phyloP scores from a whole-genome alignment of 2,888 invertebrate genomes.

The Himalopsyche tibetana region DNA sequence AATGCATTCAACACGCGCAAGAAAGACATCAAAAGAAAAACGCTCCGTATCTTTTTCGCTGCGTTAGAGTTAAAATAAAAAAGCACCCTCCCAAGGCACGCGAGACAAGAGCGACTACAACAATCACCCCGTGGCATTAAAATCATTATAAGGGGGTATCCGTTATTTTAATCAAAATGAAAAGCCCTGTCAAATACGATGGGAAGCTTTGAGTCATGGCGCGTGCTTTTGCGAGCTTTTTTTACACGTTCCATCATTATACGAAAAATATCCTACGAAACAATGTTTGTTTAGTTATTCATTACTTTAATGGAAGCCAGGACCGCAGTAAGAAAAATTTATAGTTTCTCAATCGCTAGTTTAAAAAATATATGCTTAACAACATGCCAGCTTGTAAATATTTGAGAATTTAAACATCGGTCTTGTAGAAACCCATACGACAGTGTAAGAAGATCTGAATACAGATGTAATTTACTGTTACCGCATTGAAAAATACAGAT shows the following conservation, averaged over 20 bases:
- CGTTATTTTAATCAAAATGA: constrained; percentile 64
- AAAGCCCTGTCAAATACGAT: constrained; percentile 59
- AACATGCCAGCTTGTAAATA: too few species aligned
- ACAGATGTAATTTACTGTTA: too few species aligned
- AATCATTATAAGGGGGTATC: constrained; percentile 60
- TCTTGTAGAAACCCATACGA: too few species aligned
- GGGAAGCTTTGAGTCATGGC: constrained; percentile 60
- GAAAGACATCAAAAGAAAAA: constrained; percentile 14
- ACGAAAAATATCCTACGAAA: constrained; percentile 63
- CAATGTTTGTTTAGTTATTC: constrained; percentile 65
- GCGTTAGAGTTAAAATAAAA: background rate
- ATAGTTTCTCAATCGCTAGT: too few species aligned
- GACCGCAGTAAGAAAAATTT: background rate
- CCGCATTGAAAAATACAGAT: too few species aligned
- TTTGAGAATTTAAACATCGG: too few species aligned
- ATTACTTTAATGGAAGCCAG: constrained; percentile 64
- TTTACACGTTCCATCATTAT: constrained; percentile 61
- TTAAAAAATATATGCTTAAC: too few species aligned
- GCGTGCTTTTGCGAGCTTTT: constrained; percentile 63
- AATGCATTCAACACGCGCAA: background rate
- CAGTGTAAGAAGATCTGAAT: too few species aligned
- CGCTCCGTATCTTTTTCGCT: background rate
- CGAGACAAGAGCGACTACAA: constrained; percentile 20
- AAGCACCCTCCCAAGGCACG: background rate
- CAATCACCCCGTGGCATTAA: constrained; percentile 57